Evolutionary conservation across 2,888 invertebrate genomes (phyloP), one percentile per base, ranked within the genome.

Genomic region (Tiphia femorata): DNA sequence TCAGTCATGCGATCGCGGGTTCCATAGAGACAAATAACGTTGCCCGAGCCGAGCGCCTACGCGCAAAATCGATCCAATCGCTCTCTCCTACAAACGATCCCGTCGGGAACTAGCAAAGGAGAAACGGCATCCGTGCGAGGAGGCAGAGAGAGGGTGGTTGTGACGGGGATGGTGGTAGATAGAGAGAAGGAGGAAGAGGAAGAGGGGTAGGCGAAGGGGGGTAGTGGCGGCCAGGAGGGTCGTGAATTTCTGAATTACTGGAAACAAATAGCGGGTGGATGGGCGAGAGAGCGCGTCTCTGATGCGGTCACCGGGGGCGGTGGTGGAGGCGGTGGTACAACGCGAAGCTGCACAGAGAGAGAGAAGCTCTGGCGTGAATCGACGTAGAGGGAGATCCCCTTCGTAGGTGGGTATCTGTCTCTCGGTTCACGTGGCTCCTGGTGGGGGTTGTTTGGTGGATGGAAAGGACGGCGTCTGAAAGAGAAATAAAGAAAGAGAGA

Each of bases 191-290:
- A 7, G 27, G n/a, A 14, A 27, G 10, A 17, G 30, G 27, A 27
- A 20, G 50, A 51, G 25, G 33, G 19, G 27, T 47, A 16, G 38
- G 37, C 38, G 55, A 43, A 52, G 55, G 47, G 38, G 29, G 41
- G 37, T 49, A 43, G 30, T 7, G 30, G 35, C 10, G 12, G 35
- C 29, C 42, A 57, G 42, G 30, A 33, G 58, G 48, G 51, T 54
- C 14, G 53, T 43, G 67, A 71, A 69, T 69, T 72, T 68, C 70
- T 61, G 68, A 73, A 75, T 76, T 70, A 72, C 62, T 58, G 64
- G 72, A 71, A 76, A 75, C 72, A 75, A 76, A 76, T 66, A 73
- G 61, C 46, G 56, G 55, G 41, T 19, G 49, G 43, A 46, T 21
- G 40, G 60, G 51, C 17, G 38, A 25, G 48, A 33, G 23, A 41